These are phyloP conservation scores for Stenodema calcarata DNA, from an alignment of 2,888 invertebrate species.

Conservation along the genomic window DNA sequence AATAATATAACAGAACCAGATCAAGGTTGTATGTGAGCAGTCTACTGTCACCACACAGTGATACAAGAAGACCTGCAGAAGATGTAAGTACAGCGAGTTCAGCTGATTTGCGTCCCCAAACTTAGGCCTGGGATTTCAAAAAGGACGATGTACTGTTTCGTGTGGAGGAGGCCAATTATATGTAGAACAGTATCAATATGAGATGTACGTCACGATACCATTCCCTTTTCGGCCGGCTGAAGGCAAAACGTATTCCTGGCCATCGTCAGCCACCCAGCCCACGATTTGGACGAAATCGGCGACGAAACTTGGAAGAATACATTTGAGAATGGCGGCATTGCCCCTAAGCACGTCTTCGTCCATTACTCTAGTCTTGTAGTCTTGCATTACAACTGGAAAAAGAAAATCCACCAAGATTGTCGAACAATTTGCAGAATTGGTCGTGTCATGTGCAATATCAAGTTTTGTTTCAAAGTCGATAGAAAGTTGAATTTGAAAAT, in stretches of 20 bases:
- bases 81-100: too few relatives aligned
- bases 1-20: too few relatives aligned
- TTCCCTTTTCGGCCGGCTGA: background rate
- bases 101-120: too few relatives aligned
- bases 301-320: conserved; percentile 88
- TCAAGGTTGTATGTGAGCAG: too few relatives aligned
- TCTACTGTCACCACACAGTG: too few relatives aligned
- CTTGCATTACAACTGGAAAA: conserved; percentile 82
- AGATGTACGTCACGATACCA: background rate
- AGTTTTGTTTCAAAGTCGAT: too few relatives aligned
- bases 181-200: background rate
- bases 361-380: conserved; percentile 87
- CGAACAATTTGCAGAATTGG: too few relatives aligned
- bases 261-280: conserved; percentile 71
- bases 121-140: too few relatives aligned
- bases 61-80: too few relatives aligned
- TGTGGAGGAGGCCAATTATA: background rate
- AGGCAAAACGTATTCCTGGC: conserved; percentile 30
- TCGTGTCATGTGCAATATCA: too few relatives aligned
- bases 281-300: conserved; percentile 89
- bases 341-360: conserved; percentile 89
- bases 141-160: too few relatives aligned
- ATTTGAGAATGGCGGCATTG: conserved; percentile 85
- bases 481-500: too few relatives aligned
- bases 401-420: background rate